Percentiles rank a stretch among this genome's conserved stretches.
Conservation (phyloP, 37 sponge, comb jelly and placozoan genomes). For the Haliclona indistincta region DNA sequence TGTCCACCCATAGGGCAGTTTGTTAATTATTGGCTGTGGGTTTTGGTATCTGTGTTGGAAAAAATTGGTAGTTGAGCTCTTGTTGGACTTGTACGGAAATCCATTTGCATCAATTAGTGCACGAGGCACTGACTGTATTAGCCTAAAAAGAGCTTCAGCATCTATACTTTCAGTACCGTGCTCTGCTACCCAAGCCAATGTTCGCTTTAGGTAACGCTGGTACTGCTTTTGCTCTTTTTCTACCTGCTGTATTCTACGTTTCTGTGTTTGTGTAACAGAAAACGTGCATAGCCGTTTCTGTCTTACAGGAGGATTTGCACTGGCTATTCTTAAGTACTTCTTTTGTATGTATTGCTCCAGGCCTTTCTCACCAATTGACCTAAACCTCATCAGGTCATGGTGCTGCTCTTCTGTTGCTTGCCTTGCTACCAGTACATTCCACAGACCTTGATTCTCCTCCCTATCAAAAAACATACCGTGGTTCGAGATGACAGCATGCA, state of each 20-base stretch:
- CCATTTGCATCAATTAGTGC: slow-evolving; percentile 25
- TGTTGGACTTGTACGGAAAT: slow-evolving; percentile 21
- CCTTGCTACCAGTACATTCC: slow-evolving; percentile 18
- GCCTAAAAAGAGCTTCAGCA: too few relatives aligned
- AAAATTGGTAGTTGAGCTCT: slow-evolving; percentile 27
- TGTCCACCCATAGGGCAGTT: background rate
- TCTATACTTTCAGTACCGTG: too few relatives aligned
- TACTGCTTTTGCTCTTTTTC: too few relatives aligned
- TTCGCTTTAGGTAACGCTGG: too few relatives aligned
- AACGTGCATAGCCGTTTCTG: slow-evolving; percentile 13
- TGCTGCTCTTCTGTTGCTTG: slow-evolving; percentile 9
- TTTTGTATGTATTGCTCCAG: slow-evolving; percentile 2
- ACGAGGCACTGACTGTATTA: slow-evolving; percentile 23
- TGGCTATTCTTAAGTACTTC: background rate
- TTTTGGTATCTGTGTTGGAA: slow-evolving; percentile 17
- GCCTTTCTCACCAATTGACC: slow-evolving; percentile 1
- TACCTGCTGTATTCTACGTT: background rate
- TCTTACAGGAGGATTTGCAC: background rate
- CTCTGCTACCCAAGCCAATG: too few relatives aligned
- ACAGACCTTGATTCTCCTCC: background rate
- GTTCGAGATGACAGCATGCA: background rate
- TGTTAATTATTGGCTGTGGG: background rate
- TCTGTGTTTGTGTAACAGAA: background rate
- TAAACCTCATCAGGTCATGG: slow-evolving; percentile 4
- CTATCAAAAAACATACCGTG: slow-evolving; percentile 8